Conservation (phyloP, 2,888 invertebrate species). For the Lordiphosa fenestrarum region DNA sequence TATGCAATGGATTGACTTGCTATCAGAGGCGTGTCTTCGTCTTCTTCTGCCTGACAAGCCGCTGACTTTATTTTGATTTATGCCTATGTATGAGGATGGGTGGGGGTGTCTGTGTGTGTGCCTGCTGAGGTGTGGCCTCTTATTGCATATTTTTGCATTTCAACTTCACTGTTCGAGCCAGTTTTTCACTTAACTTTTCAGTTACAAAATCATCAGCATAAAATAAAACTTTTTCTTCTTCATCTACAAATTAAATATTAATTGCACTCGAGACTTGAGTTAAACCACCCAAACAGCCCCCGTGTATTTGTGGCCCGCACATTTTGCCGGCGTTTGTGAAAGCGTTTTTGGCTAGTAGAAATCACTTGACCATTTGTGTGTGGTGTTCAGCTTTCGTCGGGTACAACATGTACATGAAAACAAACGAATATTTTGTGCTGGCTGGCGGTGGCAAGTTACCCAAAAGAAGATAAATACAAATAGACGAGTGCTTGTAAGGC, state of each 20-base stretch:
- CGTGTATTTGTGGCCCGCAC: constrained; percentile 18
- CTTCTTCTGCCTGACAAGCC: constrained; percentile 11
- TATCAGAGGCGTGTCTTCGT: constrained; percentile 24
- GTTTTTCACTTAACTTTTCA: constrained; percentile 51
- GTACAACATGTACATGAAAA: constrained; percentile 44
- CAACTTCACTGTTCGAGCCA: constrained; percentile 27
- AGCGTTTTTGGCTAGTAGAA: constrained; percentile 61
- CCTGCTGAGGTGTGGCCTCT: constrained; percentile 30
- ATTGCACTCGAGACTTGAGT: constrained; percentile 39
- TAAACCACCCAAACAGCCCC: constrained; percentile 10
- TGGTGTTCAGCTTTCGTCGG: constrained; percentile 60
- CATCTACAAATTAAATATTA: constrained; percentile 67
- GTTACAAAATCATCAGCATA: constrained; percentile 36
- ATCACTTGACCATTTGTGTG: constrained; percentile 67
- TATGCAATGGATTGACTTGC: constrained; percentile 10
- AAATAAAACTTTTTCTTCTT: constrained; percentile 64
- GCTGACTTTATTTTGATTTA: constrained; percentile 27
- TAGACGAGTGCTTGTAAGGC: constrained; percentile 7
- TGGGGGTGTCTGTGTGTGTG: constrained; percentile 14
- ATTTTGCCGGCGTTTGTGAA: constrained; percentile 45
- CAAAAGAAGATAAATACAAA: constrained; percentile 36
- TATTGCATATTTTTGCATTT: constrained; percentile 23
- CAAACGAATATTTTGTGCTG: constrained; percentile 47
- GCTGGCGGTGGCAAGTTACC: constrained; percentile 49
- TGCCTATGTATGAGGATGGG: constrained; percentile 9